Evolutionary conservation across 2,113 vertebrate genomes (phyloP).

Genomic region (Scomber colias): DNA sequence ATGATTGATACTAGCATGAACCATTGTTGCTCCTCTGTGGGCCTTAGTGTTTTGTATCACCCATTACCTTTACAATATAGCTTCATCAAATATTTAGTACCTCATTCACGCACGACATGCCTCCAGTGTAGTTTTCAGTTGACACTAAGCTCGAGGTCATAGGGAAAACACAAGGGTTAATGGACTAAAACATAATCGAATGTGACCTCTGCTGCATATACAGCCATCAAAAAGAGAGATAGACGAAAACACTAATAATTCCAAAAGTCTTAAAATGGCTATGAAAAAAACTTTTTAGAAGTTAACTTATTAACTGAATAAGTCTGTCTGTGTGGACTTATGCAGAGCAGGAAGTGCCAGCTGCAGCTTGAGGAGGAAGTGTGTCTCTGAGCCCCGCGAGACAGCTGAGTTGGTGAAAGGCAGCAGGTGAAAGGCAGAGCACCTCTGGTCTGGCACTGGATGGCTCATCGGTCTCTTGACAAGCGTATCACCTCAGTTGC

Average conservation of each 20-base stretch:
- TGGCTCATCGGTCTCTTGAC: constrained; percentile 63
- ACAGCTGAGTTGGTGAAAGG: constrained; percentile 58
- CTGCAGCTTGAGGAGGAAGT: constrained; percentile 49
- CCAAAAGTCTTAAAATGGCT: neutral
- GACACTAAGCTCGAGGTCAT: constrained; percentile 23
- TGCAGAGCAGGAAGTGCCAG: constrained; percentile 44
- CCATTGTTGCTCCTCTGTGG: constrained; percentile 14
- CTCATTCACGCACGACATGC: constrained; percentile 30
- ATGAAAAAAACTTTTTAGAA: neutral
- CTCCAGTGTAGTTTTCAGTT: constrained; percentile 16
- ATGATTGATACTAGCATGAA: constrained; percentile 46
- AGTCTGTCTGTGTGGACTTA: neutral
- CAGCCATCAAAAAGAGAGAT: neutral
- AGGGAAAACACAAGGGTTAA: constrained; percentile 21
- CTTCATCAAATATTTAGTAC: constrained; percentile 69
- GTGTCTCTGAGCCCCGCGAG: constrained; percentile 28
- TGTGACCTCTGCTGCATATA: neutral
- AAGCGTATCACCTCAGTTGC: constrained; percentile 49
- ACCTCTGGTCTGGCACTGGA: constrained; percentile 42
- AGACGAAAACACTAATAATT: neutral
- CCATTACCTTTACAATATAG: constrained; percentile 54
- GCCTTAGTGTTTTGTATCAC: constrained; percentile 43
- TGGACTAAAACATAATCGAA: constrained; percentile 19
- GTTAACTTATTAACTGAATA: neutral
- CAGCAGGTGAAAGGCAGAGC: constrained; percentile 54